These are phyloP conservation scores for Alethe castanea DNA, from an alignment of 2,113 vertebrate species.

Conservation along the genomic window DNA sequence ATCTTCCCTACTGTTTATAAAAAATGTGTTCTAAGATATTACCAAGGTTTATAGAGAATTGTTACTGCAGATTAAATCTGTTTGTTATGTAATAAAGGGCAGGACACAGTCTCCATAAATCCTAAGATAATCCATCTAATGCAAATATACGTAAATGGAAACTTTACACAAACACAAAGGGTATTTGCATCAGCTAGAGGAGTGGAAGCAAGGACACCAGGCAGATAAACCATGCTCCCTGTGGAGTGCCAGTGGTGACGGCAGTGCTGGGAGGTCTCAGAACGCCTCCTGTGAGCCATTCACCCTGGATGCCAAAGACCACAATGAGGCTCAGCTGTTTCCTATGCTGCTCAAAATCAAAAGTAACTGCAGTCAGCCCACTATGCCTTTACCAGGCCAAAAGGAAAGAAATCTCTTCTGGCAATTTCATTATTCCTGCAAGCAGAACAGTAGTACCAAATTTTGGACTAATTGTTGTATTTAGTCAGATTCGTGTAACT, in stretches of 20 bases:
- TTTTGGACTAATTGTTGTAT: not conserved
- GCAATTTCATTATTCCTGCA: not conserved
- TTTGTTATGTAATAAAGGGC: not conserved
- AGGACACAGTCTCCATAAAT: not conserved
- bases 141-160: not conserved
- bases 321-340: not conserved
- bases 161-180: not conserved
- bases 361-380: not conserved
- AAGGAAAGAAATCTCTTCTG: not conserved
- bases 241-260: fast-evolving
- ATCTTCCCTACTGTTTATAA: not conserved
- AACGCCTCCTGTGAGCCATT: fast-evolving
- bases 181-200: not conserved
- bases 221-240: fast-evolving
- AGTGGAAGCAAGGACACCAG: not conserved
- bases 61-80: not conserved
- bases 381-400: not conserved
- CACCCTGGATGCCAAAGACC: not conserved
- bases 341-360: not conserved
- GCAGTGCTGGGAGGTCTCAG: not conserved
- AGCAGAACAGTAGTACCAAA: not conserved
- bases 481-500: not conserved
- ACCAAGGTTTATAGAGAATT: not conserved
- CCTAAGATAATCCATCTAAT: not conserved
- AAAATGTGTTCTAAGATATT: not conserved